Conservation (phyloP, 1,140 invertebrate species). For the Drosophila orena region DNA sequence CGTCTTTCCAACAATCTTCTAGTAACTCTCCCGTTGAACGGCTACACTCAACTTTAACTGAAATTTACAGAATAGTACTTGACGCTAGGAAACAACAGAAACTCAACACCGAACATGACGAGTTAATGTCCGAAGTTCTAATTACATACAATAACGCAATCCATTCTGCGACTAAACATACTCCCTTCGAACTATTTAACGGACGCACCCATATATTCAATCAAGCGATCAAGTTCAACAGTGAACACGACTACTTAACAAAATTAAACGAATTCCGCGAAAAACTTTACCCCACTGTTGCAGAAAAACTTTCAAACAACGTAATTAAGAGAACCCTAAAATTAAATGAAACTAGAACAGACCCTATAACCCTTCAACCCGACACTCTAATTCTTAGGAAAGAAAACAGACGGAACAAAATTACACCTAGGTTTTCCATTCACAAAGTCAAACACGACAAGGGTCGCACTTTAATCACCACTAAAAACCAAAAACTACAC, state of each 20-base stretch:
- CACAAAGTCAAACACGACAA: neutral
- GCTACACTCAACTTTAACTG: neutral
- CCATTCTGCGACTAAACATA: neutral
- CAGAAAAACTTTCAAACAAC: neutral
- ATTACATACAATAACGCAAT: neutral
- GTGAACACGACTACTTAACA: neutral
- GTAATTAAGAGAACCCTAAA: neutral
- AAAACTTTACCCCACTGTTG: neutral
- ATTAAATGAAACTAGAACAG: neutral
- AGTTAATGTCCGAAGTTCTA: neutral
- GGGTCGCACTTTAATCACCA: too few relatives aligned
- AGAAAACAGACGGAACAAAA: conserved; percentile 7
- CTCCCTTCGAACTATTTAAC: neutral
- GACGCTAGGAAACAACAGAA: neutral
- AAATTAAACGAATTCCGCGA: neutral
- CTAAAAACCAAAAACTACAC: neutral
- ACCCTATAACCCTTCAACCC: conserved; percentile 1
- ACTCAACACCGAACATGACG: neutral
- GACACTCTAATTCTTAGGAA: conserved; percentile 1
- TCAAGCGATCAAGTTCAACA: neutral
- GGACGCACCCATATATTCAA: neutral
- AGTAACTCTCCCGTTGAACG: neutral
- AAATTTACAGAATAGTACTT: neutral
- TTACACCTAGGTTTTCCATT: conserved; percentile 6
- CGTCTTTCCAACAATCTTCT: conserved; percentile 6